Conservation (phyloP, 2,888 invertebrate species). For the Oasisia sp. region DNA sequence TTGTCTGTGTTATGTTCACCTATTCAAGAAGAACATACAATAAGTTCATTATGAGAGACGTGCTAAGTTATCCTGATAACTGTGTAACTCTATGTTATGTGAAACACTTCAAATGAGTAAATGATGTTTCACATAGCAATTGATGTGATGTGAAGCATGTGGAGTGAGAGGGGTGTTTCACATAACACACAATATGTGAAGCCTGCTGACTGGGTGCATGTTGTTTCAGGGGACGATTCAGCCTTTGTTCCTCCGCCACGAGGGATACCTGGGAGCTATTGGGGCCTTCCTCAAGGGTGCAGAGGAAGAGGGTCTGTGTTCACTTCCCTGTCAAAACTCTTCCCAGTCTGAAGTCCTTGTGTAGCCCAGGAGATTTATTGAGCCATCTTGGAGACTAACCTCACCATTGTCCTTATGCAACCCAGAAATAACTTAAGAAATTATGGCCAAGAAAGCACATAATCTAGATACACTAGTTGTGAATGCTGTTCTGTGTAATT, state of each 20-base stretch:
- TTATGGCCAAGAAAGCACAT: background rate
- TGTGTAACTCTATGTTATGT: too few species aligned
- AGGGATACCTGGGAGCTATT: conserved; percentile 78
- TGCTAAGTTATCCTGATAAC: background rate
- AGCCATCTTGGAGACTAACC: background rate
- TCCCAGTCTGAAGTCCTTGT: background rate
- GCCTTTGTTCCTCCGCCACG: conserved; percentile 76
- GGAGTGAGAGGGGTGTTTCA: too few species aligned
- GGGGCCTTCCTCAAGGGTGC: conserved; percentile 77
- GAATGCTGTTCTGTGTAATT: background rate
- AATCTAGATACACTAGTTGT: background rate
- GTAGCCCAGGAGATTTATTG: background rate
- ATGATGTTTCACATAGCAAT: too few species aligned
- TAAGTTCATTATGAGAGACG: background rate
- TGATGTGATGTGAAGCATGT: too few species aligned
- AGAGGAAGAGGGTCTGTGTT: conserved; percentile 69
- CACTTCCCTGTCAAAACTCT: background rate
- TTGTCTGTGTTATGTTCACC: background rate
- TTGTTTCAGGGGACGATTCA: conserved; percentile 70
- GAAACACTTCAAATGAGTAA: too few species aligned
- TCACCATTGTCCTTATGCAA: background rate
- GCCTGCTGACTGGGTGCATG: too few species aligned
- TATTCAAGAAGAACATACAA: background rate
- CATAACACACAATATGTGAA: too few species aligned
- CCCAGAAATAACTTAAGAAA: background rate